A percentile compares a stretch with the other conserved stretches of the same genome.
Evolutionary conservation across 2,888 invertebrate species (phyloP).

Genomic region (Agonopterix alstromeriana): DNA sequence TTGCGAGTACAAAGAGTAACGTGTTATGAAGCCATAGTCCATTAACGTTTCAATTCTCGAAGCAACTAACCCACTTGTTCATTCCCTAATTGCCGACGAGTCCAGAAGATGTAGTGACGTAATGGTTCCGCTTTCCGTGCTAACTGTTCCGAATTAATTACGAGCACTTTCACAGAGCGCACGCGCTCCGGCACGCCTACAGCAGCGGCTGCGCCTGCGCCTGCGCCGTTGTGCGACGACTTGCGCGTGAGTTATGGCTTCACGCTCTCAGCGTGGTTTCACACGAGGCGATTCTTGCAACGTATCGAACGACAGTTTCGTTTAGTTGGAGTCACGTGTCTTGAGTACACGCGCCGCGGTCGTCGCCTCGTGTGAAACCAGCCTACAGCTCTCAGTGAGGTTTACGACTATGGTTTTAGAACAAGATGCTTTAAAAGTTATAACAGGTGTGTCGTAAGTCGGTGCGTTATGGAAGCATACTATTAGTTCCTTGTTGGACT

Average conservation of each 20-base stretch:
- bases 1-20: neutral
- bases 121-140: constrained; percentile 55
- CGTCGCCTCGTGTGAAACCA: too few species aligned
- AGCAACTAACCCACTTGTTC: neutral
- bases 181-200: constrained; percentile 17
- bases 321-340: too few species aligned
- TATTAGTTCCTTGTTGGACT: too few species aligned
- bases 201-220: neutral
- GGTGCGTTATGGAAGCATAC: too few species aligned
- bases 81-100: neutral
- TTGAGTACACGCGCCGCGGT: too few species aligned
- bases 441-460: neutral
- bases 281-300: too few species aligned
- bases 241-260: constrained; percentile 1
- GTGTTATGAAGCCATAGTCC: neutral
- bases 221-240: constrained; percentile 3
- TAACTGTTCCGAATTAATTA: constrained; percentile 42
- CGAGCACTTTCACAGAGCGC: constrained; percentile 43
- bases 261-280: neutral
- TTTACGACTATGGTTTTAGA: neutral
- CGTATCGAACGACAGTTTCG: too few species aligned
- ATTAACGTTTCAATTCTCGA: neutral
- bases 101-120: constrained; percentile 34
- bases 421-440: neutral
- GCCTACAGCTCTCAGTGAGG: neutral